A percentile compares a stretch with the other conserved stretches of the same genome.
phyloP scores from a whole-genome alignment of 23 tunicate species.

The Corella eumyota region DNA sequence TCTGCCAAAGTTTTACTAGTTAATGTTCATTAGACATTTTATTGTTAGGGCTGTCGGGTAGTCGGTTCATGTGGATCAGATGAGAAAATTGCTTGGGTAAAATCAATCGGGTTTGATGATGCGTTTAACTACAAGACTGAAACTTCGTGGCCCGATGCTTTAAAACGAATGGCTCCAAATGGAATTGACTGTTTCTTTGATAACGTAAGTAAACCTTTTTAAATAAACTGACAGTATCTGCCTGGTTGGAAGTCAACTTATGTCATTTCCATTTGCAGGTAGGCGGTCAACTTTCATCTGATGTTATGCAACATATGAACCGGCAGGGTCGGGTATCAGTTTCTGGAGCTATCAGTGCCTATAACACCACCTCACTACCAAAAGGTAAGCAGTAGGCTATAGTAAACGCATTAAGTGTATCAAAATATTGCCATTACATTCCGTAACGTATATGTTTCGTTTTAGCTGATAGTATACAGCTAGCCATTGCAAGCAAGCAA shows the following conservation, averaged over 20 bases:
- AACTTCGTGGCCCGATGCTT: slow-evolving; percentile 21
- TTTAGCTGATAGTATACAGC: too few species aligned
- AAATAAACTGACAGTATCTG: too few species aligned
- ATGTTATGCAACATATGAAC: slow-evolving; percentile 44
- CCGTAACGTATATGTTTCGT: too few species aligned
- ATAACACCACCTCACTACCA: slow-evolving; percentile 16
- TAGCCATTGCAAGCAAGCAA: too few species aligned
- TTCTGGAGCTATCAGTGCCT: slow-evolving; percentile 48
- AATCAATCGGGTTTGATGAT: slow-evolving; percentile 69
- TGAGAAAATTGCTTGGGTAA: slow-evolving; percentile 19
- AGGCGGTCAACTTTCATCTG: slow-evolving; percentile 62
- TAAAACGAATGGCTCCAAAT: slow-evolving; percentile 60
- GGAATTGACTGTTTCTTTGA: slow-evolving; percentile 92
- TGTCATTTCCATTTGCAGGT: slow-evolving; percentile 33
- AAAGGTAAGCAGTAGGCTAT: too few species aligned
- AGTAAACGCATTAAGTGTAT: too few species aligned
- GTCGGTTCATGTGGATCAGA: slow-evolving; percentile 43
- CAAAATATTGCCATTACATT: too few species aligned
- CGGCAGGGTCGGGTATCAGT: slow-evolving; percentile 39
- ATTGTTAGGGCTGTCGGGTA: slow-evolving; percentile 49
- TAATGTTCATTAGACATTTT: too few species aligned
- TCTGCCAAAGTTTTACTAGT: too few species aligned
- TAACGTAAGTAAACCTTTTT: slow-evolving; percentile 28
- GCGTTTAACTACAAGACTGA: slow-evolving; percentile 84
- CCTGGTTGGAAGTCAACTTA: too few species aligned